Percentiles rank a stretch among this genome's conserved stretches.
Conservation (phyloP, 2,888 invertebrate genomes). For the Cosmia pyralina region DNA sequence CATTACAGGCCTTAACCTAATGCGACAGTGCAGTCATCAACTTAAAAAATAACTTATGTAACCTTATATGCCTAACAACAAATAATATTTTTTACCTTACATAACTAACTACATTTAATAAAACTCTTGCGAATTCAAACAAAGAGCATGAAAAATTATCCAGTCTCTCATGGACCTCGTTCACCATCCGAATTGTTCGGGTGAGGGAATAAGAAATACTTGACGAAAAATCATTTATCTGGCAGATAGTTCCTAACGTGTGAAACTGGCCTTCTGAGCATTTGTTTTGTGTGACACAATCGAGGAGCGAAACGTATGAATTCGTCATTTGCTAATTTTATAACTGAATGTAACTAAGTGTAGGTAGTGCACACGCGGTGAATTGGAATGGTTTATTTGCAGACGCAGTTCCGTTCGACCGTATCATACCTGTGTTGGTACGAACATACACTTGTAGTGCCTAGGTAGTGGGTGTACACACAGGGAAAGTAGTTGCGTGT, state of each 20-base stretch:
- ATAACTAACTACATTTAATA: too few species aligned
- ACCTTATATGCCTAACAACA: too few species aligned
- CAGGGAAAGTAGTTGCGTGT: neutral
- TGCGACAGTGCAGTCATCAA: too few species aligned
- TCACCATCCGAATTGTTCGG: too few species aligned
- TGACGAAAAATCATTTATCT: too few species aligned
- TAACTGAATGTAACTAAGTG: constrained; percentile 21
- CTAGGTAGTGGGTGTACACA: neutral
- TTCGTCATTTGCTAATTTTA: constrained; percentile 49
- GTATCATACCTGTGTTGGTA: neutral
- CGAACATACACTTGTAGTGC: neutral
- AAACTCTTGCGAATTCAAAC: too few species aligned
- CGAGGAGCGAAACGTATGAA: constrained; percentile 25
- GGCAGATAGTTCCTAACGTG: neutral
- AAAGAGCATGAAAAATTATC: too few species aligned
- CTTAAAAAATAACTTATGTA: too few species aligned
- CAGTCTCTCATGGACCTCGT: too few species aligned
- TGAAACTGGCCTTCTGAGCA: constrained; percentile 7
- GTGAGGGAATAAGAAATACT: too few species aligned
- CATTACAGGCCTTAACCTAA: too few species aligned
- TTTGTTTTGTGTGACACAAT: neutral
- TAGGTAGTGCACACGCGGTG: constrained; percentile 12
- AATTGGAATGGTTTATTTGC: constrained; percentile 23
- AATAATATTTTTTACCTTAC: too few species aligned
- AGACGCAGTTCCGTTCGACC: constrained; percentile 15